Conservation (phyloP, 1,140 invertebrate species). For the Probaryconus sp. region DNA sequence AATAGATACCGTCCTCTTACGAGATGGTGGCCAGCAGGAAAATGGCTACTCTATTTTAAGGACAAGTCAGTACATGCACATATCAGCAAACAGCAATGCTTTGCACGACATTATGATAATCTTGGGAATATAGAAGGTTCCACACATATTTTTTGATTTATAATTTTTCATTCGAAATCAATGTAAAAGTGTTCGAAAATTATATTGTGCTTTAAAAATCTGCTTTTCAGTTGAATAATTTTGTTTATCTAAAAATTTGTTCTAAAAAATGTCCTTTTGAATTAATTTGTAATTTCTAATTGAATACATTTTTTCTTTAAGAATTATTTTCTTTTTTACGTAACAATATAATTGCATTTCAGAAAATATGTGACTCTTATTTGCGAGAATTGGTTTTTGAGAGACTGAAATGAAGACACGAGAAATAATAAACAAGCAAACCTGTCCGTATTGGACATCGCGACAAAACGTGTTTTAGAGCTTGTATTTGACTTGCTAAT, state of each 20-base stretch:
- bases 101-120: slow-evolving; percentile 20
- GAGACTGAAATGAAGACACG: slow-evolving; percentile 27
- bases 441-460: slow-evolving; percentile 15
- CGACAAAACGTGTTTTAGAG: slow-evolving; percentile 24
- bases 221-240: no score
- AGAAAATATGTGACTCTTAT: slow-evolving; percentile 17
- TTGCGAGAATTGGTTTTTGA: slow-evolving; percentile 4
- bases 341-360: slow-evolving; percentile 5
- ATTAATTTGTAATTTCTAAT: no score
- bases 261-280: no score
- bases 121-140: slow-evolving; percentile 3
- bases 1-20: slow-evolving; percentile 52
- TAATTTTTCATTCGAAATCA: no score
- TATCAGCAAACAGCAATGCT: neutral
- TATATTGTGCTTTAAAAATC: no score
- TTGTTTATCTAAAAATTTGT: no score
- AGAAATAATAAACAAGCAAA: slow-evolving; percentile 10
- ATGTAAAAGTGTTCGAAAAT: no score
- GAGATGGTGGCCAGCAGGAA: slow-evolving; percentile 43
- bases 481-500: slow-evolving; percentile 36
- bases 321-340: no score
- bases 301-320: no score
- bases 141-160: no score
- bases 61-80: slow-evolving; percentile 21
- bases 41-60: slow-evolving; percentile 58